Evolutionary conservation across 2,113 vertebrate genomes (phyloP).

Genomic region (Cyanoderma ruficeps): DNA sequence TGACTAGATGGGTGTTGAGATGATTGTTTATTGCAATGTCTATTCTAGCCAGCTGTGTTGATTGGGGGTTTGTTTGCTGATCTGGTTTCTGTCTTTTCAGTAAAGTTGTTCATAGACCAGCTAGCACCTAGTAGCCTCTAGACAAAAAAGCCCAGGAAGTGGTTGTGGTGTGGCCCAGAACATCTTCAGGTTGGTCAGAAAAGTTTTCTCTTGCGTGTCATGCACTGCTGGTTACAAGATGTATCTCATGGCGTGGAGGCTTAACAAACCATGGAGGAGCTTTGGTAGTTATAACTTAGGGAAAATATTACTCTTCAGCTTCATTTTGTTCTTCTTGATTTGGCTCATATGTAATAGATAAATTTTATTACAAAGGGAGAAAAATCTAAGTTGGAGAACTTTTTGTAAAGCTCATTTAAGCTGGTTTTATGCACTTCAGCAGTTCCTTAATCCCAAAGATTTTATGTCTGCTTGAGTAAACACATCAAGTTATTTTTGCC

Average conservation of each 20-base stretch:
- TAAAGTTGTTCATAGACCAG: neutral
- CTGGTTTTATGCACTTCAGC: neutral
- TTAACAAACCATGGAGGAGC: neutral
- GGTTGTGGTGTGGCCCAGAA: neutral
- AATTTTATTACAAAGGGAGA: neutral
- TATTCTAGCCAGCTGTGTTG: neutral
- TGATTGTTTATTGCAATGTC: fast-evolving
- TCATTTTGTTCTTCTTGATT: neutral
- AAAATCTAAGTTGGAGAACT: neutral
- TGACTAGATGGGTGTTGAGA: neutral
- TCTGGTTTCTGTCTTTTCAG: neutral
- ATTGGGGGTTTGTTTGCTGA: neutral
- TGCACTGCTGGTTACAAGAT: neutral
- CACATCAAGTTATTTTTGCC: neutral
- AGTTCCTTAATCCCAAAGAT: neutral
- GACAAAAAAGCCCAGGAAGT: neutral
- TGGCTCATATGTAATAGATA: neutral
- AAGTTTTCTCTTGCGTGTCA: neutral
- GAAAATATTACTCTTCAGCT: neutral
- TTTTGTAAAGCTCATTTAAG: neutral
- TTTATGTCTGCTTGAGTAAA: neutral
- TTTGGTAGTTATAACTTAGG: neutral
- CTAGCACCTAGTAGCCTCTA: neutral
- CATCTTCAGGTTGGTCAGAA: neutral
- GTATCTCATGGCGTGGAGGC: neutral